A percentile compares a stretch with the other conserved stretches of the same genome.
These are phyloP conservation scores for Tachysurus fulvidraco DNA, from an alignment of 2,113 vertebrate genomes.

Conservation along the genomic window DNA sequence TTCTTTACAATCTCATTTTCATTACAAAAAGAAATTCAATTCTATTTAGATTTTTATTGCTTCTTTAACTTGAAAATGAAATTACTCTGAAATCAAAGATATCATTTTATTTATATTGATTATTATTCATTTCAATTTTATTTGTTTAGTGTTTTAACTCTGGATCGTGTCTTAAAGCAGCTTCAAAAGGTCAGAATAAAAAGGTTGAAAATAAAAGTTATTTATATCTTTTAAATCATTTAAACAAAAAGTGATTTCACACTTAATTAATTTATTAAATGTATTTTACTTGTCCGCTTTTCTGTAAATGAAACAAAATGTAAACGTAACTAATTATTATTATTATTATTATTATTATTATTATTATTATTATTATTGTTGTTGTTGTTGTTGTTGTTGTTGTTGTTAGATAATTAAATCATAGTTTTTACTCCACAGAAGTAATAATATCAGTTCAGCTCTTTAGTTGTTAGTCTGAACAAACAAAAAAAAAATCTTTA, in stretches of 20 bases:
- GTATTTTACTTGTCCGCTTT: not conserved
- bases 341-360: too few species aligned
- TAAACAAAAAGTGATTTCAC: not conserved
- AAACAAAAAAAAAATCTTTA: not conserved
- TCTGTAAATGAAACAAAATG: not conserved
- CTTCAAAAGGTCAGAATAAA: too few species aligned
- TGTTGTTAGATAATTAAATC: not conserved
- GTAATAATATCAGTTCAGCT: not conserved
- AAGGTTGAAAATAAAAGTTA: too few species aligned
- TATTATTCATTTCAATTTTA: not conserved
- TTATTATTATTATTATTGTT: too few species aligned
- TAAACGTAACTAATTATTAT: not conserved
- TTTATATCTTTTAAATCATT: not conserved
- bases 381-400: too few species aligned
- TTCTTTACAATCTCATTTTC: not conserved
- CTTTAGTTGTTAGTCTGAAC: not conserved
- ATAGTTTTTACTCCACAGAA: not conserved
- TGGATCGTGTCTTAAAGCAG: too few species aligned
- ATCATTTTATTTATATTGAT: not conserved
- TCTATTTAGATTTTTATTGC: not conserved
- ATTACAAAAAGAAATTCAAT: not conserved
- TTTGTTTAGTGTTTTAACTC: too few species aligned
- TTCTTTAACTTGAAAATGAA: not conserved
- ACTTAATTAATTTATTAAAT: not conserved
- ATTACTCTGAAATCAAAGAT: not conserved